Base-by-base conservation (phyloP, 2,797 vertebrate species). In the Microctenopoma lineatum region DNA sequence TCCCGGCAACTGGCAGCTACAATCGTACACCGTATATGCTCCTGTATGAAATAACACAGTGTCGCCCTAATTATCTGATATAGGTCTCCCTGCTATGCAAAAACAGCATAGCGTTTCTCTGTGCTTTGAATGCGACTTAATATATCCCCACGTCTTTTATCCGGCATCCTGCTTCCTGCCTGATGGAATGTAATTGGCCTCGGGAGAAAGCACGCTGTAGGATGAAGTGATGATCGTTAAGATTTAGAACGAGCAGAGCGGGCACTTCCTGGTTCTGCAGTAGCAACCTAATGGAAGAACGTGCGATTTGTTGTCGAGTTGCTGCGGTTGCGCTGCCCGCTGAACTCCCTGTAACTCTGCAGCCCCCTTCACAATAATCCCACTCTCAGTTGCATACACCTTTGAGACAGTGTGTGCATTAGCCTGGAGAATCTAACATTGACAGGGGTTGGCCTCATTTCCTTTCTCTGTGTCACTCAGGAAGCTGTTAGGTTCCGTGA, bases 151-250 rank as follows among this genome's bases (percentile, higher is more conserved):
- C 79, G 80, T 87, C 86, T 89, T 88, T 86, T 84, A 89, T 86
- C 85, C 79, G 11, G 79, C 75, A 89, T 90, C 87, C 84, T 72
- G 85, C 80, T 87, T 90, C 88, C 87, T 87, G 89, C 66, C 81
- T 91, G 87, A 91, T 87, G 86, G 84, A 89, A 90, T 62, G 86
- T 90, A 90, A 91, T 90, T 91, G 89, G 89, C 90, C 90, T 87
- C 86, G 14, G 84, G 86, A 90, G 91, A 83, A 79, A 74, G 76
- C 41, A 1, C 3, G 66, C 81, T 83, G 74, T 50, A 73, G 66
- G 83, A 77, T 70, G 81, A 87, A 89, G 80, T 71, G 65, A 89
- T 82, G 77, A 84, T 75, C 66, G 8, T 62, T 21, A 7, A 77
- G 84, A 81, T 80, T 80, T 70, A 51, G 71, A 81, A 53, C 27